These are phyloP conservation scores for Macaria notata DNA, from an alignment of 2,888 invertebrate species.

Conservation along the genomic window DNA sequence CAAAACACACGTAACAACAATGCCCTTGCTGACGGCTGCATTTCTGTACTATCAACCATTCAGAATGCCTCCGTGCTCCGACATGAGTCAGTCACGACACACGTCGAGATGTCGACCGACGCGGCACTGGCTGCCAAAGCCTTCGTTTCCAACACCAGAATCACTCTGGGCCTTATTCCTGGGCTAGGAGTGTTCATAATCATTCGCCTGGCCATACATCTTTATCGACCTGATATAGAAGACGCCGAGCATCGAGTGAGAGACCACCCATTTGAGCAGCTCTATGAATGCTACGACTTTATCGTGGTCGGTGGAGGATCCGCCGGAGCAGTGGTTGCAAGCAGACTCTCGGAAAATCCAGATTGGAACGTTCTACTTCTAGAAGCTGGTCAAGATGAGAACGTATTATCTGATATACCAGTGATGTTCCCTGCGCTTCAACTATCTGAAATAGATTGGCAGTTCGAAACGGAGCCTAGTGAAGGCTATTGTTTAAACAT, in stretches of 20 bases:
- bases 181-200: constrained; percentile 85
- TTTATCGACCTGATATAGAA: constrained; percentile 87
- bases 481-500: constrained; percentile 86
- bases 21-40: constrained; percentile 40
- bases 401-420: constrained; percentile 87
- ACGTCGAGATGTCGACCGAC: constrained; percentile 51
- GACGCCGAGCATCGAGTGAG: constrained; percentile 84
- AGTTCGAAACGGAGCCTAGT: constrained; percentile 89
- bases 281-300: constrained; percentile 88
- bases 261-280: constrained; percentile 74
- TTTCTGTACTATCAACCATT: constrained; percentile 23
- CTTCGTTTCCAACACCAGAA: constrained; percentile 83
- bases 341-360: constrained; percentile 88
- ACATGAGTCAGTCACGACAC: constrained; percentile 25
- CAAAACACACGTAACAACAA: constrained; percentile 41
- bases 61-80: constrained; percentile 30
- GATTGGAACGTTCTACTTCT: constrained; percentile 88
- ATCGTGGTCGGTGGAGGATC: constrained; percentile 91
- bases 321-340: constrained; percentile 91
- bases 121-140: constrained; percentile 53
- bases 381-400: constrained; percentile 91
- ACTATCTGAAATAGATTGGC: constrained; percentile 90
- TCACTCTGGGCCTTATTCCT: constrained; percentile 84
- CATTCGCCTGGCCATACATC: constrained; percentile 84
- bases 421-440: constrained; percentile 87